Base-by-base conservation (phyloP, 2,113 vertebrate species). In the Pionites leucogaster region DNA sequence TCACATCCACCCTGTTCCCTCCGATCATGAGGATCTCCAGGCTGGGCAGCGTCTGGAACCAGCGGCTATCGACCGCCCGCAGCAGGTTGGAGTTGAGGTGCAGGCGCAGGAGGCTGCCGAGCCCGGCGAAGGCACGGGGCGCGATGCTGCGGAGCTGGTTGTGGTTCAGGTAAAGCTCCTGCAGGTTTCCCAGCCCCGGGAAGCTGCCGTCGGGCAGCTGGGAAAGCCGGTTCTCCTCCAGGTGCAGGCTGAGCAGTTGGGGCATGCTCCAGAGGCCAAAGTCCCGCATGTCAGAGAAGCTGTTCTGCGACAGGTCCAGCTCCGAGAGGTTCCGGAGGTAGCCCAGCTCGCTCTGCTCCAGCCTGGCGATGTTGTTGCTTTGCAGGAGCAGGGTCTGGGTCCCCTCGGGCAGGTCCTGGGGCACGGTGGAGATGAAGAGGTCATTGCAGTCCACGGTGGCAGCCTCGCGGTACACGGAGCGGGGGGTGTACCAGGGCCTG, bases 21-120 rank as follows among this genome's bases (percentile, higher is more conserved):
- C 99, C 99, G 0, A 99, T 98, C 99, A 99, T 99, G 79, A 99
- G 99, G 94, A 99, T 98, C 96, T 99, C 99, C 77, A 99, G 94
- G 83, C 60, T 98, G 89, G 99, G 99, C 78, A 99, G 96, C 87
- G 85, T 96, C 91, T 96, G 98, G 88, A 99, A 99, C 99, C 99
- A 99, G 65, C 94, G 98, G 49, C 98, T 98, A 87, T 99, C 98
- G 0, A 99, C 87, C 3, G 97, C 97, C 81, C 96, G 96, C 90
- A 99, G 97, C 86, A 98, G 97, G 95, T 99, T 99, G 97, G 99
- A 99, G 97, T 99, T 99, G 89, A 99, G 98, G 88, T 99, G 99
- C 39, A 99, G 98, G 55, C 99, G 98, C 46, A 99, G 97, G 14
- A 99, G 97, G 88, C 93, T 97, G 77, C 97, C 2, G 8, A 99